Evolutionary conservation across 2,113 vertebrate genomes (phyloP).

Genomic region (Muntiacus reevesi): DNA sequence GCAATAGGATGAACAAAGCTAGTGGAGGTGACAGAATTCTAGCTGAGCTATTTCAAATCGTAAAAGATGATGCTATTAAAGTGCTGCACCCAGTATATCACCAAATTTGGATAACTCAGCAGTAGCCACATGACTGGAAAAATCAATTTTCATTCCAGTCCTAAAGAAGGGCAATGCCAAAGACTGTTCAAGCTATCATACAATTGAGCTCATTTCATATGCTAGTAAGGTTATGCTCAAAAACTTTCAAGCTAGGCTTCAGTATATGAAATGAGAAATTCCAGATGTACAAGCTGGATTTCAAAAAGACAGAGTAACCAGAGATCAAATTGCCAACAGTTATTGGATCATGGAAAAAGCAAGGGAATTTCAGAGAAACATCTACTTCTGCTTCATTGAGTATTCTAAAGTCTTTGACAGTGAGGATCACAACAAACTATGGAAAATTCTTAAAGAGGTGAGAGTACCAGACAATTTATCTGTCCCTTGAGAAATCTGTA

Average conservation of each 20-base stretch:
- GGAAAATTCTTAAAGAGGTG: not conserved
- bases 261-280: not conserved
- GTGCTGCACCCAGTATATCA: not conserved
- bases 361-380: not conserved
- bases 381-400: not conserved
- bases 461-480: not conserved
- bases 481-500: not conserved
- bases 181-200: not conserved
- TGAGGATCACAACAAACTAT: not conserved
- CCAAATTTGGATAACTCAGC: not conserved
- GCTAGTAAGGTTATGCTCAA: not conserved
- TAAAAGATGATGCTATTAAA: not conserved
- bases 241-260: not conserved
- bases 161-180: not conserved
- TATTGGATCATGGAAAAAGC: not conserved
- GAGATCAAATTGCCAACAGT: not conserved
- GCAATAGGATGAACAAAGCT: not conserved
- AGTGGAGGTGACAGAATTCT: not conserved
- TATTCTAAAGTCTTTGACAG: not conserved
- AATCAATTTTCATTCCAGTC: not conserved
- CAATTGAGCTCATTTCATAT: not conserved
- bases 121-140: not conserved
- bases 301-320: not conserved
- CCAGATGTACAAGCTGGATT: not conserved
- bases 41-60: not conserved